Evolutionary conservation across 2,113 vertebrate species (phyloP).

Genomic region (Rhinoptilus africanus): DNA sequence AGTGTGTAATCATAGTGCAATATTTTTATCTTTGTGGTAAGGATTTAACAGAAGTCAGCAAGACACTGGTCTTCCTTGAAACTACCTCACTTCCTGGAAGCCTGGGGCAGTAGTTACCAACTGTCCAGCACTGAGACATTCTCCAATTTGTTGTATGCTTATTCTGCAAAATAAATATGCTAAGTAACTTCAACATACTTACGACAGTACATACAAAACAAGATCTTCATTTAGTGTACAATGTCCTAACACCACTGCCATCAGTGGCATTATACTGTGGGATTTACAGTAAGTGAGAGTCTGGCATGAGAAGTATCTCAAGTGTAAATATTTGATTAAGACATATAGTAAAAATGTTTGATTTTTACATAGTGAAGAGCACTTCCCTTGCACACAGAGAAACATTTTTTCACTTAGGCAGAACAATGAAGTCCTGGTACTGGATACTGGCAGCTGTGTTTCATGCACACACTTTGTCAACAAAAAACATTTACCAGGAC

Average conservation of each 20-base stretch:
- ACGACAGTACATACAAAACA: background rate
- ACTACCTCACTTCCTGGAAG: background rate
- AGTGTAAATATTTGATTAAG: background rate
- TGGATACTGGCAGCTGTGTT: background rate
- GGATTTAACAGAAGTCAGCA: background rate
- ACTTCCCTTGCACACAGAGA: background rate
- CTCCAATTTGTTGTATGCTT: background rate
- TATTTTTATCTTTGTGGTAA: background rate
- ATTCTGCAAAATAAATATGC: background rate
- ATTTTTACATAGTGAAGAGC: background rate
- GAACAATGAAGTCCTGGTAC: slow-evolving; percentile 11
- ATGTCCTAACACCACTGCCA: background rate
- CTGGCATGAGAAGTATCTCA: background rate
- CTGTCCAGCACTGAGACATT: background rate
- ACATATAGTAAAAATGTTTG: background rate
- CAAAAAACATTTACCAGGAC: background rate
- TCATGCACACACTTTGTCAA: background rate
- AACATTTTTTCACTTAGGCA: background rate
- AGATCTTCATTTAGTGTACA: background rate
- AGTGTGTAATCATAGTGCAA: background rate
- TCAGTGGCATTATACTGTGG: background rate
- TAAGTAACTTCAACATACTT: background rate
- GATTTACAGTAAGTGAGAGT: background rate
- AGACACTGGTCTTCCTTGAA: background rate
- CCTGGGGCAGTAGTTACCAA: background rate